Percentiles rank a stretch among this genome's conserved stretches.
These are phyloP conservation scores for Camponotus vicinus DNA, from an alignment of 1,140 invertebrate genomes.

Conservation along the genomic window DNA sequence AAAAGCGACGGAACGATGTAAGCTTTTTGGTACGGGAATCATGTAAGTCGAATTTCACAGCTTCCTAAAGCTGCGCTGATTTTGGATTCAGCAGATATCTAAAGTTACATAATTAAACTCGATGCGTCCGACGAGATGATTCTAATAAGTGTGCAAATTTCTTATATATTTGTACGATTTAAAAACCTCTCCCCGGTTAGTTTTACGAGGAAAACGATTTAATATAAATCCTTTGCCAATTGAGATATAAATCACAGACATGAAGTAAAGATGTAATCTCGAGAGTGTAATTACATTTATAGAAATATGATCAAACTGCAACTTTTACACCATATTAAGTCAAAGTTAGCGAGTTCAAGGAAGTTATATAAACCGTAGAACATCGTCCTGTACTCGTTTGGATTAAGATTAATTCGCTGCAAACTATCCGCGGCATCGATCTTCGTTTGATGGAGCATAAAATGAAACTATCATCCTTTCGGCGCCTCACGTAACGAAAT, in stretches of 20 bases:
- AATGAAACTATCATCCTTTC: constrained; percentile 56
- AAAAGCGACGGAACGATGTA: constrained; percentile 39
- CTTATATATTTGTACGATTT: not conserved
- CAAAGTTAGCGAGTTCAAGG: constrained; percentile 33
- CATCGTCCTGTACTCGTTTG: not conserved
- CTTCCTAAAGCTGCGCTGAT: not conserved
- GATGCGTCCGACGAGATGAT: not conserved
- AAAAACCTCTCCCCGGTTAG: not conserved
- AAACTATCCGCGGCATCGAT: constrained; percentile 37
- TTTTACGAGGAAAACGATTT: not conserved
- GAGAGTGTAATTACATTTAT: constrained; percentile 25
- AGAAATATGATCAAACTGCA: constrained; percentile 9
- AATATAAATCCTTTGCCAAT: not conserved
- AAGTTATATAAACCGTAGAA: constrained; percentile 27
- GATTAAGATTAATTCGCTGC: constrained; percentile 38
- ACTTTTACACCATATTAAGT: not conserved
- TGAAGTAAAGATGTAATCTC: not conserved
- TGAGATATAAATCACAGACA: constrained; percentile 7
- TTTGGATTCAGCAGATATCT: not conserved
- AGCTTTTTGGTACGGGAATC: constrained; percentile 34
- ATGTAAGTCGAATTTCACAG: constrained; percentile 24
- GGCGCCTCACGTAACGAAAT: constrained; percentile 32
- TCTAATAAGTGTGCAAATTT: not conserved
- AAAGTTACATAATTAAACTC: constrained; percentile 12
- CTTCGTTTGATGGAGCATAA: constrained; percentile 56